Evolutionary conservation across 2,113 vertebrate genomes (phyloP), one percentile per base, ranked within the genome.

Genomic region (Cryptomyrus ogoouensis): DNA sequence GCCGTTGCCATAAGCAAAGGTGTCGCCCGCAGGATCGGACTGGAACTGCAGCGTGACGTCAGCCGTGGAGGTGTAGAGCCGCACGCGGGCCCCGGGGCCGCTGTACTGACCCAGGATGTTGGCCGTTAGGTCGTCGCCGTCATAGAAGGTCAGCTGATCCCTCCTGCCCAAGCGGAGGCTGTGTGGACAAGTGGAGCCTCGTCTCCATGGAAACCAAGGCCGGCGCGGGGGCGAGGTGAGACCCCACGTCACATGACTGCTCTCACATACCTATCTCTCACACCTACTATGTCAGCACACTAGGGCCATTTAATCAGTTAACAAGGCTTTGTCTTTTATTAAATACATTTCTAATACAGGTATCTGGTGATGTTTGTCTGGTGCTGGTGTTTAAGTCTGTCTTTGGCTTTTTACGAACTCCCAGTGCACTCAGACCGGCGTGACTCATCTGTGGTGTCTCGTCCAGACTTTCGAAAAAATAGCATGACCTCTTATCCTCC

Each of bases 11-110:
- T 99, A 99, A 88, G 97, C 96, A 0, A 97, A 96, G 90, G 96
- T 95, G 0, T 97, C 96, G 0, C 97, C 96, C 0, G 98, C 98
- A 0, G 98, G 98, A 90, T 99, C 98, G 0, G 98, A 99, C 94
- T 99, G 98, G 94, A 99, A 99, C 94, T 99, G 98, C 91, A 99
- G 94, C 0, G 98, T 99, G 95, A 98, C 97, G 0, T 99, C 98
- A 0, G 97, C 97, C 80, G 96, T 98, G 92, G 98, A 98, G 1
- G 98, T 98, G 10, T 96, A 99, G 91, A 99, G 97, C 94, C 97
- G 98, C 95, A 98, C 98, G 90, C 95, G 97, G 44, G 96, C 93
- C 0, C 93, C 96, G 0, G 96, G 93, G 0, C 98, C 97, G 0
- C 97, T 97, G 95, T 98, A 99, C 90, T 99, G 98, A 35, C 98